phyloP scores from a whole-genome alignment of 2,888 invertebrate genomes.

The Liodrosophila aerea region DNA sequence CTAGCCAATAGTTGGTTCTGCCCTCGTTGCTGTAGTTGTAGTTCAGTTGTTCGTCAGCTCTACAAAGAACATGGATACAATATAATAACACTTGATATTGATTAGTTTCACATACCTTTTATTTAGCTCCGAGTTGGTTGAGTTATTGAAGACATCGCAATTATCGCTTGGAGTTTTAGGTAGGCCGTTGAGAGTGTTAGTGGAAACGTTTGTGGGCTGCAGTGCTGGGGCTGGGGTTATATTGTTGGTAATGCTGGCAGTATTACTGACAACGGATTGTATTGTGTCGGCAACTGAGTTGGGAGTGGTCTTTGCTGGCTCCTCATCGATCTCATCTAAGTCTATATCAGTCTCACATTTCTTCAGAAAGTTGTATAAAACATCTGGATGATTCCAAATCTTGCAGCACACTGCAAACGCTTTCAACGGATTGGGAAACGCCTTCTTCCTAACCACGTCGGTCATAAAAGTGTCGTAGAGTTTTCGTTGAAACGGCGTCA shows the following conservation, averaged over 20 bases:
- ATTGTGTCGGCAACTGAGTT: conserved; percentile 53
- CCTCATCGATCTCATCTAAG: conserved; percentile 89
- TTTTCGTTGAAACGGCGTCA: conserved; percentile 95
- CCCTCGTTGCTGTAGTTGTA: conserved; percentile 45
- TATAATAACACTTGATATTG: too few species aligned
- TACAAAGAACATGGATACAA: too few species aligned
- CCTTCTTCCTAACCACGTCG: conserved; percentile 92
- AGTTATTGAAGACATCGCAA: conserved; percentile 17
- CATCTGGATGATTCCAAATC: conserved; percentile 98
- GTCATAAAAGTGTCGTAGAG: conserved; percentile 97
- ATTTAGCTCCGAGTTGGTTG: conserved; percentile 41
- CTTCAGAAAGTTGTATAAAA: conserved; percentile 92
- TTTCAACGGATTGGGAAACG: conserved; percentile 96
- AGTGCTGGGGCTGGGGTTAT: conserved; percentile 15
- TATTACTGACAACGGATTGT: conserved; percentile 6
- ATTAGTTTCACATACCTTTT: conserved; percentile 51
- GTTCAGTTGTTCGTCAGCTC: conserved; percentile 46
- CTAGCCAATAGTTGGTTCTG: conserved; percentile 71
- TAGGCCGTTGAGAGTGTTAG: conserved; percentile 10
- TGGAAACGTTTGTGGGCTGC: conserved; percentile 24
- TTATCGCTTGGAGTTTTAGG: background rate
- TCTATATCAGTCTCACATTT: conserved; percentile 91
- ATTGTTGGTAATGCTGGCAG: too few species aligned
- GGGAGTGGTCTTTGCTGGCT: conserved; percentile 69
- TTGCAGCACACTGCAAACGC: conserved; percentile 99